Evolutionary conservation across 2,797 vertebrate species (phyloP), one percentile per base, ranked within the genome.

Genomic region (Sciurus carolinensis): DNA sequence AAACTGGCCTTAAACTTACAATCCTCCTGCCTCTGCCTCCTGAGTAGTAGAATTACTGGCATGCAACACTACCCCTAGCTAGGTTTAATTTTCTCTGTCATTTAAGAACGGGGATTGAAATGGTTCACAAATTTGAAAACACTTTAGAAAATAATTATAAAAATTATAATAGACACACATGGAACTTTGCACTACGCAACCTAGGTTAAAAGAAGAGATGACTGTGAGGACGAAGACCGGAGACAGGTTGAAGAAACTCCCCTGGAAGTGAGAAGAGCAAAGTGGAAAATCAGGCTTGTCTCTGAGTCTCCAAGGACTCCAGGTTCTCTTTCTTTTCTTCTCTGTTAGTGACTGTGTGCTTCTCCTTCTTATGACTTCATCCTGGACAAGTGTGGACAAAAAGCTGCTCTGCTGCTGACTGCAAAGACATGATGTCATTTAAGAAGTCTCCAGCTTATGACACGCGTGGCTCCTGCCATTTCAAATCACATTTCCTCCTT

Each of bases 401-500:
- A 18, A 47, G 28, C 6, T 18, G 9, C 50, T 73, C 26, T 89
- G 42, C 75, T 73, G 33, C 36, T 81, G 62, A 75, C 52, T 76
- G 11, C 36, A 95, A 87, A 73, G 12, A 17, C 0, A 0, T 26
- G 7, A 0, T 84, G 66, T 87, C 80, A 87, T 59, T 95, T 75
- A 94, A 67, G 89, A 91, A 86, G 75, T 44, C 47, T 76, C 33
- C 26, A n/a, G 33, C 30, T 84, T 66, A 20, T 67, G 62, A 84
- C 54, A 72, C 54, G 9, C 20, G 20, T 77, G 69, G 67, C 69
- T 92, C 59, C 79, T 93, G 66, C 79, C 80, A 88, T 69, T 91
- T 96, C 80, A 95, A 85, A 94, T 83, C 42, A 36, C 33, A 64
- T 79, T 85, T 96, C 44, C 52, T 94, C 42, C 42, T 88, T 91